Base-by-base conservation (phyloP, 1,140 invertebrate genomes). In the Drosophila rufa region DNA sequence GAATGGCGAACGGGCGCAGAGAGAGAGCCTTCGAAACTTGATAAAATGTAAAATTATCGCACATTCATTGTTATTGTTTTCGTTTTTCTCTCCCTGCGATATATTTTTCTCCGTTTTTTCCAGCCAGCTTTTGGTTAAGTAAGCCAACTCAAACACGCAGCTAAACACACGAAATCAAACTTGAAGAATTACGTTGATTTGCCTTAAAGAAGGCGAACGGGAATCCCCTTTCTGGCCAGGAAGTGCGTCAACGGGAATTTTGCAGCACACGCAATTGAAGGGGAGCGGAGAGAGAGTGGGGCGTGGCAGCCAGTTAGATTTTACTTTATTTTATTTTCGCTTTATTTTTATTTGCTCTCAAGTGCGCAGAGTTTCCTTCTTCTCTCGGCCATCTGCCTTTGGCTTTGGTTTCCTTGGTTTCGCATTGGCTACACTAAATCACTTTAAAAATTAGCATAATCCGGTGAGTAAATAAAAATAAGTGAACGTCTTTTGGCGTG, bases 381-480 rank as follows among this genome's bases (percentile, higher is more conserved):
- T 19, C 42, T 5, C 36, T 64, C 50, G 65, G 58, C 65, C 30
- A 38, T 78, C 46, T 43, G 55, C 12, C 27, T 58, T 56, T 66
- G 74, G 57, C 57, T 69, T 79, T 76, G 70, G 53, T 55, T 70
- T 71, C 50, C 38, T 59, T 69, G 59, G 19, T 55, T 57, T 79
- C 56, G 80, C 70, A 85, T 85, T 84, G 86, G 82, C 85, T 82
- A 76, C 75, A 82, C 75, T 90, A 90, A 90, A 90, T 90, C 86
- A 90, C 85, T 90, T 90, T 91, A 90, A 77, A 90, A 90, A 90
- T 90, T 90, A 90, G 86, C 85, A 90, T 90, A 90, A 90, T 91
- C 85, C 85, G 82, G 86, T 82, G 82, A 85, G 85, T 90, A 91
- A 90, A 90, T 85, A 90, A 90, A 90, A 90, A 90, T 85, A 90